These are phyloP conservation scores for Heteromurus nitidus DNA, from an alignment of 2,888 invertebrate genomes.

Conservation along the genomic window DNA sequence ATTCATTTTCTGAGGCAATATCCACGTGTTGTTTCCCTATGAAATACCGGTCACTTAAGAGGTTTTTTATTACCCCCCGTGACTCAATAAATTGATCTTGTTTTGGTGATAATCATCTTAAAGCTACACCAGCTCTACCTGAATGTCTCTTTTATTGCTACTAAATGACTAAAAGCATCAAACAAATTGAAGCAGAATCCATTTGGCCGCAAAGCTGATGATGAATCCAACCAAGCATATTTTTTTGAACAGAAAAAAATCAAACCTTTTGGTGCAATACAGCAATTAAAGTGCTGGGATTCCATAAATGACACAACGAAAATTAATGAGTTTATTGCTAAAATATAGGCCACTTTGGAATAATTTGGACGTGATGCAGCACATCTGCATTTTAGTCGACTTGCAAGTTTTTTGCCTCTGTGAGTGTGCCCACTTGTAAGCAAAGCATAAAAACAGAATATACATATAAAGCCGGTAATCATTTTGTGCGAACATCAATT, in stretches of 20 bases:
- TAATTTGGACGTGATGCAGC: conserved; percentile 34
- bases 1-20: neutral
- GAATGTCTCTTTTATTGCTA: neutral
- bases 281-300: neutral
- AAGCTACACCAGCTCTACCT: neutral
- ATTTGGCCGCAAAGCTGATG: neutral
- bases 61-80: neutral
- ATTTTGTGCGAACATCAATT: neutral
- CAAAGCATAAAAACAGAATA: neutral
- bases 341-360: conserved; percentile 28
- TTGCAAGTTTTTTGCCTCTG: neutral
- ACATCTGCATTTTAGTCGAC: no score
- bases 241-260: neutral
- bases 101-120: neutral
- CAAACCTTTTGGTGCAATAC: neutral
- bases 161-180: neutral
- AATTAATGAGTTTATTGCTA: conserved; percentile 27
- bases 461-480: neutral
- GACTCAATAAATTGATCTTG: neutral
- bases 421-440: neutral
- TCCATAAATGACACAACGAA: conserved; percentile 13
- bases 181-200: neutral
- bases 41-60: neutral
- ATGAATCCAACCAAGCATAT: neutral
- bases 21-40: neutral